phyloP scores from a whole-genome alignment of 2,113 vertebrate species.

The Mola mola region DNA sequence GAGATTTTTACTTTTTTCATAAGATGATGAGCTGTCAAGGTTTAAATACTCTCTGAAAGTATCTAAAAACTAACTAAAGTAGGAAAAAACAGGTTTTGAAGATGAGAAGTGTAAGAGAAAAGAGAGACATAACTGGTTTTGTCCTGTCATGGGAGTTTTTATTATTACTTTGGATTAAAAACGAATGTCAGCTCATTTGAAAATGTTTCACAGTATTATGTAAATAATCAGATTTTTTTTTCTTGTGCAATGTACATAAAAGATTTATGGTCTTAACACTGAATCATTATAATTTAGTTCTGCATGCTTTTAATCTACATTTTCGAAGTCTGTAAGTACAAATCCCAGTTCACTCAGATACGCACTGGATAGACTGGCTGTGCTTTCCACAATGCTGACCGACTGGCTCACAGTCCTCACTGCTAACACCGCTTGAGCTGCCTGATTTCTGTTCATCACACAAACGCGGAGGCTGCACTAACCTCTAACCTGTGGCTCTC shows the following conservation, averaged over 20 bases:
- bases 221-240: slow-evolving; percentile 10
- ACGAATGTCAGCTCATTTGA: too few species aligned
- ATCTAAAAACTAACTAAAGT: too few species aligned
- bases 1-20: too few species aligned
- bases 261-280: slow-evolving; percentile 38
- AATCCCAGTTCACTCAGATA: not conserved
- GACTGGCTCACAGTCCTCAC: not conserved
- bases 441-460: slow-evolving; percentile 10
- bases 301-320: too few species aligned
- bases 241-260: slow-evolving; percentile 13
- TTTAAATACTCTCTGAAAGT: too few species aligned
- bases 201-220: slow-evolving; percentile 13
- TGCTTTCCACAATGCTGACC: slow-evolving; percentile 4
- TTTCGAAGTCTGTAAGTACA: too few species aligned
- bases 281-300: slow-evolving; percentile 14
- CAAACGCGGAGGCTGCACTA: slow-evolving; percentile 15
- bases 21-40: too few species aligned
- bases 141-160: too few species aligned
- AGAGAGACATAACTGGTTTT: too few species aligned
- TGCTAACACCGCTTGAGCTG: slow-evolving; percentile 32
- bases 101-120: too few species aligned
- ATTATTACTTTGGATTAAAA: too few species aligned
- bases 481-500: slow-evolving; percentile 75
- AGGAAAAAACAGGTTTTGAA: too few species aligned
- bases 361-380: not conserved